These are phyloP conservation scores for Pseudopipra pipra DNA, from an alignment of 2,113 vertebrate species.

Conservation along the genomic window DNA sequence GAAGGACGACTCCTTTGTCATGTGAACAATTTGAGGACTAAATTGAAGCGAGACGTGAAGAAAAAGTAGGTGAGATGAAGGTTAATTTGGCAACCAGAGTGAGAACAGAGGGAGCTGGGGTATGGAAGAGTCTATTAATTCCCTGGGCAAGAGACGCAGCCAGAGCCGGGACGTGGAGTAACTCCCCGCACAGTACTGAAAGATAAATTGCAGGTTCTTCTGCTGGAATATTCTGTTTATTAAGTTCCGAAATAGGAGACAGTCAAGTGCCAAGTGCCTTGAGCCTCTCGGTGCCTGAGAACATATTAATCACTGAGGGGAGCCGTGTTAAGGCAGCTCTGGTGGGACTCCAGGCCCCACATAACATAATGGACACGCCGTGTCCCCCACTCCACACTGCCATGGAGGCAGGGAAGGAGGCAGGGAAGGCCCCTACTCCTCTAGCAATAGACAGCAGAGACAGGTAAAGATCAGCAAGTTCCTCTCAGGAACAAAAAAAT, in stretches of 20 bases:
- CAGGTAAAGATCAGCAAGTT: background rate
- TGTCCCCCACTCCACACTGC: background rate
- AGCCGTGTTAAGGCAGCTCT: background rate
- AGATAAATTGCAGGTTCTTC: constrained; percentile 38
- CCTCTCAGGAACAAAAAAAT: accelerated
- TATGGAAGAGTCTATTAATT: constrained; percentile 42
- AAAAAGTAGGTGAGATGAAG: constrained; percentile 55
- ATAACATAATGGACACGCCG: accelerated
- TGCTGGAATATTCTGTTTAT: constrained; percentile 44
- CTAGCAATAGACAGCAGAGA: background rate
- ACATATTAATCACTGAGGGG: background rate
- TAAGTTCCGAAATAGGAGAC: constrained; percentile 31
- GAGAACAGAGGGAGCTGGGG: background rate
- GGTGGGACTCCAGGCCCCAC: background rate
- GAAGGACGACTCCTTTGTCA: constrained; percentile 4
- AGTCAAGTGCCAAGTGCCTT: constrained; percentile 18
- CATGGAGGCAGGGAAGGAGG: accelerated
- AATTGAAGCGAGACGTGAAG: constrained; percentile 35
- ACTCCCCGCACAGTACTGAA: background rate
- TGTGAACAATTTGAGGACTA: constrained; percentile 47
- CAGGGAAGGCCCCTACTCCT: background rate
- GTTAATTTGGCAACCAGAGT: constrained; percentile 16
- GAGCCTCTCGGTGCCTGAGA: background rate
- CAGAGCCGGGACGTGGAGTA: background rate
- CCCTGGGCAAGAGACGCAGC: background rate